Percentiles rank a stretch among this genome's conserved stretches.
These are phyloP conservation scores for Menidia beryllina DNA, from an alignment of 2,113 vertebrate genomes.

Conservation along the genomic window DNA sequence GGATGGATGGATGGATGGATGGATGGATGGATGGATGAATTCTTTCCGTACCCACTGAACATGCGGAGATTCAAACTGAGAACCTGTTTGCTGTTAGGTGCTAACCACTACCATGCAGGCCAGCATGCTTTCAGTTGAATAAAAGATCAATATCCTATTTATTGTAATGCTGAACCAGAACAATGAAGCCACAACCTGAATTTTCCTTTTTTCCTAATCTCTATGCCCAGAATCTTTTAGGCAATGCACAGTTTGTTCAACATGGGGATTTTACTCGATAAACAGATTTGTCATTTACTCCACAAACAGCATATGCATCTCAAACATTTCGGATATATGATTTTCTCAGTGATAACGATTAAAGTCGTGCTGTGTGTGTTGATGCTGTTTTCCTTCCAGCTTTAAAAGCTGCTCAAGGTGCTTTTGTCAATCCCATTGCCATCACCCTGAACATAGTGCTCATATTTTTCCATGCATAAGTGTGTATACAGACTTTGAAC, in stretches of 20 bases:
- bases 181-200: background rate
- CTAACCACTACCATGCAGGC: too few relatives aligned
- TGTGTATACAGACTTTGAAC: constrained; percentile 2
- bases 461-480: constrained; percentile 15
- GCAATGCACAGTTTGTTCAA: constrained; percentile 9
- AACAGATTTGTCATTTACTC: constrained; percentile 29
- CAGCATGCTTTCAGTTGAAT: too few relatives aligned
- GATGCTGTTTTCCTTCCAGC: constrained; percentile 20
- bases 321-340: constrained; percentile 36
- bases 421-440: background rate
- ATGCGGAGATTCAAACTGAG: too few relatives aligned
- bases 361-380: constrained; percentile 1
- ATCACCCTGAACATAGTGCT: constrained; percentile 2
- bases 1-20: too few relatives aligned
- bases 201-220: constrained; percentile 20
- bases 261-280: constrained; percentile 30
- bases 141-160: background rate
- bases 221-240: constrained; percentile 1
- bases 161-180: constrained; percentile 6
- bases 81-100: too few relatives aligned
- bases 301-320: constrained; percentile 38
- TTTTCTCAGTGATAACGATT: constrained; percentile 25
- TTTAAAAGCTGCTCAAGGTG: constrained; percentile 23
- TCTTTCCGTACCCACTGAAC: too few relatives aligned
- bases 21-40: too few relatives aligned